Evolutionary conservation across 2,797 vertebrate genomes (phyloP).

Genomic region (Graptemys geographica): DNA sequence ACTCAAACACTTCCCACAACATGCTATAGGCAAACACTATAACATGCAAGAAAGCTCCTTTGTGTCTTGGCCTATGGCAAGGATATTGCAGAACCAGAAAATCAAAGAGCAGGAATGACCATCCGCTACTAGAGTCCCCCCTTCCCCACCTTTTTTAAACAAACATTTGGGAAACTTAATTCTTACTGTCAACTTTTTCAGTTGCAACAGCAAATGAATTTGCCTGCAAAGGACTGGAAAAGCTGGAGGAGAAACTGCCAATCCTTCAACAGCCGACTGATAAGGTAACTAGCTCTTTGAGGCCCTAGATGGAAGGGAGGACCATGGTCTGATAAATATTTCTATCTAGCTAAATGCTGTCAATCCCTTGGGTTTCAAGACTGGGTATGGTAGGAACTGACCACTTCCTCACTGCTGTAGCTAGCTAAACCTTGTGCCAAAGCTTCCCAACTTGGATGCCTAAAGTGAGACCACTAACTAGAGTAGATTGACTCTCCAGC

Average conservation of each 20-base stretch:
- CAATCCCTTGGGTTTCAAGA: not conserved
- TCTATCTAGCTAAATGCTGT: not conserved
- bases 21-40: not conserved
- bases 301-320: not conserved
- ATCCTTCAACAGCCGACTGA: conserved; percentile 74
- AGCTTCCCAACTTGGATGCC: not conserved
- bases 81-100: not conserved
- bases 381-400: not conserved
- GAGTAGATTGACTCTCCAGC: too few species aligned
- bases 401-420: not conserved
- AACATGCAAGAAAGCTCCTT: not conserved
- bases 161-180: not conserved
- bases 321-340: not conserved
- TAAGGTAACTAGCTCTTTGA: conserved; percentile 63
- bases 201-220: conserved; percentile 66
- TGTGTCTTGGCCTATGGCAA: not conserved
- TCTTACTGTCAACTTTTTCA: not conserved
- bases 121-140: not conserved
- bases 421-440: not conserved
- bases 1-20: not conserved
- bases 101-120: not conserved
- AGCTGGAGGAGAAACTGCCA: conserved; percentile 74
- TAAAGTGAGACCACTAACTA: too few species aligned
- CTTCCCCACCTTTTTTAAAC: not conserved
- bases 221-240: conserved; percentile 62